A percentile compares a stretch with the other conserved stretches of the same genome.
Evolutionary conservation across 2,797 vertebrate genomes (phyloP).

Genomic region (Tympanoctomys barrerae): DNA sequence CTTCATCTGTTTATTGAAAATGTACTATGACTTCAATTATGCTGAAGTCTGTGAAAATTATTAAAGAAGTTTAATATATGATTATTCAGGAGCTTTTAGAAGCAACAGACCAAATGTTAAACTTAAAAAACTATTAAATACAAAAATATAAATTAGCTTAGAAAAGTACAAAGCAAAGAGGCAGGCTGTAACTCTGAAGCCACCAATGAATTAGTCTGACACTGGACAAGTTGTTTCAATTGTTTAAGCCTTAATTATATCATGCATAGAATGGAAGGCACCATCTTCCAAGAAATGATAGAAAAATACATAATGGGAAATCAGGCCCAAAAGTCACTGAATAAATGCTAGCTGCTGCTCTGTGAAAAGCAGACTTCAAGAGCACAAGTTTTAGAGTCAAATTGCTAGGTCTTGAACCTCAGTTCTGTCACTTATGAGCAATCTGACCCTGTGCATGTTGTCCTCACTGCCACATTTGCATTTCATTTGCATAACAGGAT

Average conservation of each 20-base stretch:
- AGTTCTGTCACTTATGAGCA: neutral
- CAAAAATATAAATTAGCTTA: slow-evolving; percentile 11
- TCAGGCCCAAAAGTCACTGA: neutral
- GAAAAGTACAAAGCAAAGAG: neutral
- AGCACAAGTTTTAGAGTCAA: neutral
- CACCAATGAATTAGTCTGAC: neutral
- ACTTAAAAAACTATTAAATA: slow-evolving; percentile 41
- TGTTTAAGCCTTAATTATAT: slow-evolving; percentile 2
- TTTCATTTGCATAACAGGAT: neutral
- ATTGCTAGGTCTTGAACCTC: neutral
- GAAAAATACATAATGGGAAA: neutral
- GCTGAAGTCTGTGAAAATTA: slow-evolving; percentile 6
- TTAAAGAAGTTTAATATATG: neutral
- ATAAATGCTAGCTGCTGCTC: neutral
- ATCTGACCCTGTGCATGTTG: neutral
- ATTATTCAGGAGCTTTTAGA: neutral
- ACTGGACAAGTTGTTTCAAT: slow-evolving; percentile 34
- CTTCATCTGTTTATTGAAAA: slow-evolving; percentile 8
- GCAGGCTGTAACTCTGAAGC: neutral
- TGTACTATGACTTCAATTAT: neutral
- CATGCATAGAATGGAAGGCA: neutral
- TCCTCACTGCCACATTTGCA: neutral
- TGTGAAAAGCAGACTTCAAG: neutral
- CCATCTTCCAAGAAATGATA: neutral
- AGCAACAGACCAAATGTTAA: neutral